Evolutionary conservation across 2,113 vertebrate species (phyloP).

Genomic region (Triplophysa siluroides): DNA sequence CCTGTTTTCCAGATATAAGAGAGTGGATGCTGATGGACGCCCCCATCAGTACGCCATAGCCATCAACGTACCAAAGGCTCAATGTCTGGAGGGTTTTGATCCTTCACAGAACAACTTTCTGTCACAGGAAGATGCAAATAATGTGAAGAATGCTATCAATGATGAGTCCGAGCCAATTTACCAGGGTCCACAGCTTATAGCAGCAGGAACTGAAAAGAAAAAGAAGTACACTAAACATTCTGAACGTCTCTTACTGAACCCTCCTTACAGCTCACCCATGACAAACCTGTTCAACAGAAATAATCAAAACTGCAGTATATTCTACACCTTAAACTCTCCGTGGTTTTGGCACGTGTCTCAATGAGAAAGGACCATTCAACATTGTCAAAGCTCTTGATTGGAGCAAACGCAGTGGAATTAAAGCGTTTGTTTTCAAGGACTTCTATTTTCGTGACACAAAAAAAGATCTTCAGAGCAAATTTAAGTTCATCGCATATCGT

Average conservation of each 20-base stretch:
- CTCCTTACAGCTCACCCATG: not conserved
- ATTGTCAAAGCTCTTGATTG: not conserved
- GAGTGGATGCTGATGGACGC: not conserved
- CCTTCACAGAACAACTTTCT: not conserved
- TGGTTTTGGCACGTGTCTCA: not conserved
- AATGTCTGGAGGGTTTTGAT: not conserved
- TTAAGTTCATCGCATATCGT: not conserved
- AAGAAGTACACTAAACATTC: not conserved
- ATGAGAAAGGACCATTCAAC: accelerated
- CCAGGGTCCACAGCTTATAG: not conserved
- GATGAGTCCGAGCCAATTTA: not conserved
- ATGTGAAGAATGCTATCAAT: not conserved
- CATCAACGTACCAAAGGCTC: not conserved
- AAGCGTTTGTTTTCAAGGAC: slow-evolving; percentile 11
- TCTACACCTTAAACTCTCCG: slow-evolving; percentile 28
- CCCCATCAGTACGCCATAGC: not conserved
- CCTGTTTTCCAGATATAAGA: not conserved
- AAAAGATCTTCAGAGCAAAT: not conserved
- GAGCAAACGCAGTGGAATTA: not conserved
- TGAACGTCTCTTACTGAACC: slow-evolving; percentile 10
- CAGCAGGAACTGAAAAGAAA: slow-evolving; percentile 5
- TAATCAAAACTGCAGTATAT: slow-evolving; percentile 7
- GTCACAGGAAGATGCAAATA: not conserved
- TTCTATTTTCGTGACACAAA: not conserved
- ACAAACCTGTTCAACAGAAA: not conserved